Base-by-base conservation (phyloP, 2,888 invertebrate species). In the Drosophila mulleri region DNA sequence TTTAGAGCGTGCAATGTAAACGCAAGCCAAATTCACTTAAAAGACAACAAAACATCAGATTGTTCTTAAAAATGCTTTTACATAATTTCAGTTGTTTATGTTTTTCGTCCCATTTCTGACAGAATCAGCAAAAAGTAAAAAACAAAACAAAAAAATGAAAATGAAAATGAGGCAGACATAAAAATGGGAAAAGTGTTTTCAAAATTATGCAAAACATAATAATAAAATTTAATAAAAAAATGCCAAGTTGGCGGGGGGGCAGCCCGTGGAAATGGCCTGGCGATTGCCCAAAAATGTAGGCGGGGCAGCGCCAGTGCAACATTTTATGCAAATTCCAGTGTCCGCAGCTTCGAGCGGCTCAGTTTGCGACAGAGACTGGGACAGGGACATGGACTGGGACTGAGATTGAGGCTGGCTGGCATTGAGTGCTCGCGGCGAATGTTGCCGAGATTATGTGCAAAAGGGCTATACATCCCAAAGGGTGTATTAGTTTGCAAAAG, bases 201-300 rank as follows among this genome's bases (percentile, higher is more conserved):
- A 42, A 83, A 87, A 89, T 84, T 89, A 87, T 89, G 87, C 87
- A 81, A 87, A 87, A 78, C 82, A 89, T 81, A 68, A 87, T 76
- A 83, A 86, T 89, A 84, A 81, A 83, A 89, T 84, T 87, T 75
- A 75, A 84, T 83, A 89, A 87, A 73, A 83, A 41, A 54, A 80
- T 78, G 72, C 69, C 75, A 64, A 66, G 76, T 62, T 47, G 12
- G 41, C 26, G 47, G 59, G 58, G 58, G 26, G 52, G 44, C 53
- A 42, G 67, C 5, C 26, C 37, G 48, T 39, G 47, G 23, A 75
- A 57, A 57, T 58, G 63, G 57, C 62, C 68, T 23, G 18, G 32
- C 18, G 74, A 74, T 74, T 80, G 78, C 69, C 64, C 56, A 65
- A 83, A 71, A 71, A 61, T 65, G 73, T 66, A 67, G 44, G 65